Evolutionary conservation across 2,797 vertebrate species (phyloP), one percentile per base, ranked within the genome.

Genomic region (Gouania willdenowi): DNA sequence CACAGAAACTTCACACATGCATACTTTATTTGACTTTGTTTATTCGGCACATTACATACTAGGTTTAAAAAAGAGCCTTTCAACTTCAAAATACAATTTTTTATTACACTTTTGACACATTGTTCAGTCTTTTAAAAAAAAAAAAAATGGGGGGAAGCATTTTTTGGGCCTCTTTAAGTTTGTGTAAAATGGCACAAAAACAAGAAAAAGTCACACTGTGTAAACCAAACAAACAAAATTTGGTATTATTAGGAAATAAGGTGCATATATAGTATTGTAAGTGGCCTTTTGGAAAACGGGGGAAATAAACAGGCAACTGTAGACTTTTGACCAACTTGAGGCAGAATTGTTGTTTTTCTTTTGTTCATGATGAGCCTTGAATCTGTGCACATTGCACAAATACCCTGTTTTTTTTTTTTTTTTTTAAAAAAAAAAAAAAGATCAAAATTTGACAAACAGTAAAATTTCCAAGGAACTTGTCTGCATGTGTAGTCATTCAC

Each of bases 41-140:
- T 90, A 90, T 86, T 89, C 91, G 14, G 92, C 89, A 92, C 85
- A 91, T 85, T 91, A 92, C 90, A 93, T 87, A 87, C 90, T 90
- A 89, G 81, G 83, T 86, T 90, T 84, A 77, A 77, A 75, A 41
- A 77, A 83, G 77, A 60, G 18, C 54, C 46, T 71, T 75, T 83
- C 86, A 86, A 89, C 79, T 88, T 91, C 76, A 91, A 69, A 56
- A 59, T 45, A 49, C 60, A 47, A 53, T 28, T 61, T 55, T 43
- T 71, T 43, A 29, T 42, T 42, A 38, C 54, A 34, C 63, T 8
- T 46, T 55, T 48, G 28, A 66, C 23, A 50, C 4, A 37, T n/a
- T 62, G 17, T 42, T 52, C 20, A 66, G 31, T 37, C 22, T 33
- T n/a, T 3, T 26, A 13, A 5, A 6, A 26, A 26, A 32, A 32